Percentiles rank a stretch among this genome's conserved stretches.
Evolutionary conservation across 2,888 invertebrate genomes (phyloP).

Genomic region (Resseliella maxima): DNA sequence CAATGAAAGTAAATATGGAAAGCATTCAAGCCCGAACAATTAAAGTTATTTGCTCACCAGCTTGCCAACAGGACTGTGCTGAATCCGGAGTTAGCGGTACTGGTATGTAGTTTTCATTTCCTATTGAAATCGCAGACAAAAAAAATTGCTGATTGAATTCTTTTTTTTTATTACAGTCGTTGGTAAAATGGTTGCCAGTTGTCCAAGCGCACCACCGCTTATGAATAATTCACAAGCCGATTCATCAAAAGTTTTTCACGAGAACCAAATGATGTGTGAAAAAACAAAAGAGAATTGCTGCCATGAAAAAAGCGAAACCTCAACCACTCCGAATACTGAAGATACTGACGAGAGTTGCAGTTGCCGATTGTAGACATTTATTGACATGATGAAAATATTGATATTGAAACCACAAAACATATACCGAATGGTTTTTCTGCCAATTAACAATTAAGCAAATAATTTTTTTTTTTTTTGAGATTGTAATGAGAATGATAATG

Average conservation of each 20-base stretch:
- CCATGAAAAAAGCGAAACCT: background rate
- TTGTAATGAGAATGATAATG: too few species aligned
- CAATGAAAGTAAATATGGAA: constrained; percentile 69
- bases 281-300: background rate
- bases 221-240: background rate
- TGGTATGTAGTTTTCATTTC: background rate
- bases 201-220: background rate
- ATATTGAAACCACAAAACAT: background rate
- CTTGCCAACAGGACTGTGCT: constrained; percentile 61
- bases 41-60: constrained; percentile 66
- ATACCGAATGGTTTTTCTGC: background rate
- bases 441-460: too few species aligned
- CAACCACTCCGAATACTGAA: background rate
- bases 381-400: background rate
- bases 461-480: too few species aligned
- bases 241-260: background rate
- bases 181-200: background rate
- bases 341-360: background rate
- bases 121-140: background rate
- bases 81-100: background rate
- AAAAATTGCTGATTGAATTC: background rate
- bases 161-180: background rate
- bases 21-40: constrained; percentile 68
- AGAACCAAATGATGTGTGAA: background rate
- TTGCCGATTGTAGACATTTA: constrained; percentile 22